Percentiles rank a stretch among this genome's conserved stretches.
These are phyloP conservation scores for Festucalex cinctus DNA, from an alignment of 2,113 vertebrate genomes.

Conservation along the genomic window DNA sequence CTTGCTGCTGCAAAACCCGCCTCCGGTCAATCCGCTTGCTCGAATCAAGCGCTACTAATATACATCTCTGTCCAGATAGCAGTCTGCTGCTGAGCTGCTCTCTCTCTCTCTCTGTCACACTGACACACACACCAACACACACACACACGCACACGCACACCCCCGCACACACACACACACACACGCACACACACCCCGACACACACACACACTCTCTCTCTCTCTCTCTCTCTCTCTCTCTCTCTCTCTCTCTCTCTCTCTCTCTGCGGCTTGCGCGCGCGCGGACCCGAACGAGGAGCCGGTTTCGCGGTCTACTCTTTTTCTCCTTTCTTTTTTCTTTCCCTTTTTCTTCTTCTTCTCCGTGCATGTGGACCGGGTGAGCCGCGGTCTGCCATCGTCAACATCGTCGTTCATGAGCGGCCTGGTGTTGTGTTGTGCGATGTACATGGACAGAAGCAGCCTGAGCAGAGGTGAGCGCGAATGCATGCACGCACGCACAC, in stretches of 20 bases:
- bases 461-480: slow-evolving; percentile 71
- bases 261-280: not conserved
- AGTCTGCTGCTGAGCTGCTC: not conserved
- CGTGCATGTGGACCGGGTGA: slow-evolving; percentile 67
- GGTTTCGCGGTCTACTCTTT: slow-evolving; percentile 2
- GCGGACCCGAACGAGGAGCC: slow-evolving; percentile 5
- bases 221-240: slow-evolving; percentile 11
- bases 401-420: slow-evolving; percentile 76
- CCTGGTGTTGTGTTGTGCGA: slow-evolving; percentile 79
- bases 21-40: not conserved
- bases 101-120: slow-evolving; percentile 9
- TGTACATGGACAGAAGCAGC: slow-evolving; percentile 82
- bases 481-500: not conserved
- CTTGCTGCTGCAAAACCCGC: slow-evolving; percentile 23
- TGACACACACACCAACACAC: too few relatives aligned
- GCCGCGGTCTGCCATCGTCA: slow-evolving; percentile 61
- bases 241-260: slow-evolving; percentile 17
- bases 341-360: slow-evolving; percentile 29
- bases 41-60: slow-evolving; percentile 6
- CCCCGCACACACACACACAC: too few relatives aligned
- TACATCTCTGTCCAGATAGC: not conserved
- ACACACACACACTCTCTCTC: slow-evolving; percentile 28
- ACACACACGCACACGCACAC: too few relatives aligned
- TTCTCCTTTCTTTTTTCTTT: slow-evolving; percentile 23
- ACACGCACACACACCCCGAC: too few relatives aligned